Conservation (phyloP, 1,140 invertebrate species). For the Anastrepha ludens region DNA sequence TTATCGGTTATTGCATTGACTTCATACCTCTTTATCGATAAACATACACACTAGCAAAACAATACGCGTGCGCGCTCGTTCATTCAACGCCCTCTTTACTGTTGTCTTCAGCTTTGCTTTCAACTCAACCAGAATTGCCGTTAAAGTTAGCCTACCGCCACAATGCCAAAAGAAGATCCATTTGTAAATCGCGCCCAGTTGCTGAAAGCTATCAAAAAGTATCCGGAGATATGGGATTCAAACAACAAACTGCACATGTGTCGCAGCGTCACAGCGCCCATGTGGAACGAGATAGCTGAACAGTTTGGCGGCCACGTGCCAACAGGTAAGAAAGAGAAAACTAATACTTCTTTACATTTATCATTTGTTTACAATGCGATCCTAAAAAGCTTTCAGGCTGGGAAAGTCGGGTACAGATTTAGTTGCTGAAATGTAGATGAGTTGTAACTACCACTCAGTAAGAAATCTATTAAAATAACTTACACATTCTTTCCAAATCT, state of each 20-base stretch:
- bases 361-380: not conserved
- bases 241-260: constrained; percentile 72
- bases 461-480: too few species aligned
- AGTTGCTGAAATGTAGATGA: too few species aligned
- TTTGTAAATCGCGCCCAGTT: constrained; percentile 72
- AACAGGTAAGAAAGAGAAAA: constrained; percentile 62
- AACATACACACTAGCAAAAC: constrained; percentile 25
- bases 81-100: constrained; percentile 1
- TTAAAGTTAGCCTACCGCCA: not conserved
- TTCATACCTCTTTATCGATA: not conserved
- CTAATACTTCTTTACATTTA: not conserved
- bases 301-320: constrained; percentile 72
- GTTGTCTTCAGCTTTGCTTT: not conserved
- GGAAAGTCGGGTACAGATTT: too few species aligned
- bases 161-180: constrained; percentile 72
- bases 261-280: constrained; percentile 71
- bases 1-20: not conserved
- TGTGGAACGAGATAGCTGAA: constrained; percentile 73
- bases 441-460: too few species aligned
- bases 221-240: constrained; percentile 72
- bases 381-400: too few species aligned
- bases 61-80: constrained; percentile 36
- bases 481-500: too few species aligned
- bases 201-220: constrained; percentile 71
- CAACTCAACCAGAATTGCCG: not conserved